A percentile compares a stretch with the other conserved stretches of the same genome.
phyloP scores from a whole-genome alignment of 2,797 vertebrate species.

The Yasuhikotakia modesta region DNA sequence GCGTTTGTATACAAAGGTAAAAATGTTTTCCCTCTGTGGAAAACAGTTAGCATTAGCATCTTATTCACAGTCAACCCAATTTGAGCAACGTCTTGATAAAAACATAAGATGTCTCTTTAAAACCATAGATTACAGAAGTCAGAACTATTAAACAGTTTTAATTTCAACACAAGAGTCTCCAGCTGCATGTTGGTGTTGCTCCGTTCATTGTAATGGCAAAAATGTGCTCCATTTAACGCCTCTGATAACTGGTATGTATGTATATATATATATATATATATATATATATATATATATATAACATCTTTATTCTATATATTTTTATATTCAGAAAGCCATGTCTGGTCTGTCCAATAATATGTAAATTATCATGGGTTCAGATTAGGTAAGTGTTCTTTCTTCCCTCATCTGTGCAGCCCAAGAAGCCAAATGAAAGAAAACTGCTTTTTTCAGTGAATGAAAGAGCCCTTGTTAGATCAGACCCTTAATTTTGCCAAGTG shows the following conservation, averaged over 20 bases:
- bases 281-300: too few relatives aligned
- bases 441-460: slow-evolving; percentile 44
- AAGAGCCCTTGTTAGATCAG: slow-evolving; percentile 48
- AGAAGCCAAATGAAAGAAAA: slow-evolving; percentile 25
- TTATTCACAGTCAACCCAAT: background rate
- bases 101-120: background rate
- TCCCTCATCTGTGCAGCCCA: background rate
- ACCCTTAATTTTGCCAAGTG: slow-evolving; percentile 37
- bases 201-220: background rate
- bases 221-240: background rate
- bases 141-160: too few relatives aligned
- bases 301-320: background rate
- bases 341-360: slow-evolving; percentile 3
- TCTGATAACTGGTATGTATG: background rate
- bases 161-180: background rate
- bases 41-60: background rate
- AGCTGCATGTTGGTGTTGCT: background rate
- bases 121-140: background rate
- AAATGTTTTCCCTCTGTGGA: too few relatives aligned
- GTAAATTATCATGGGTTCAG: slow-evolving; percentile 28
- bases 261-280: too few relatives aligned
- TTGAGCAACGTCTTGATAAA: background rate
- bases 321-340: background rate
- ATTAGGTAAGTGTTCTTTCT: slow-evolving; percentile 20
- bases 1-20: too few relatives aligned